Percentiles rank a stretch among this genome's conserved stretches.
These are phyloP conservation scores for Trachythela sp. DNA, from an alignment of 64 coral and sea anemone genomes.

Conservation along the genomic window DNA sequence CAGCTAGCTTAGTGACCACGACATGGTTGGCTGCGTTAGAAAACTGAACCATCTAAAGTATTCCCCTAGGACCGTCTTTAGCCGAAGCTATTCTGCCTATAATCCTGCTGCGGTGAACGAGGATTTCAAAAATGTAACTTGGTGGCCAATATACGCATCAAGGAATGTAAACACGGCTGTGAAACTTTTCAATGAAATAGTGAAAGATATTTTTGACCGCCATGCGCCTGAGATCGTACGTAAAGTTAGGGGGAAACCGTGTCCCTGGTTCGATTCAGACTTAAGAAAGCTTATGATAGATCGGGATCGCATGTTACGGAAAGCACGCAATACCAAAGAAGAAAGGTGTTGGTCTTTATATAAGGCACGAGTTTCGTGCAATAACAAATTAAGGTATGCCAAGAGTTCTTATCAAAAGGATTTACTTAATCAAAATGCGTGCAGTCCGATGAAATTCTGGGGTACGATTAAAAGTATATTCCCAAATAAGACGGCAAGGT, in stretches of 20 bases:
- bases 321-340: neutral
- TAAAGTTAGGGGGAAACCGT: neutral
- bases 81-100: neutral
- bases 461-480: neutral
- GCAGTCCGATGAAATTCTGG: neutral
- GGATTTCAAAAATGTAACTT: neutral
- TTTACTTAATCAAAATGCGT: neutral
- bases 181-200: neutral
- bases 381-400: neutral
- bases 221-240: neutral
- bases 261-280: neutral
- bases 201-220: neutral
- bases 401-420: neutral
- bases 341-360: neutral
- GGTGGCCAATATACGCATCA: neutral
- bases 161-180: neutral
- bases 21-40: constrained; percentile 15
- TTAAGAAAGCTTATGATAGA: neutral
- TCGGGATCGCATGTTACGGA: neutral
- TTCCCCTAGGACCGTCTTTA: neutral
- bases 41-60: constrained; percentile 36
- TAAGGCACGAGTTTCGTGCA: neutral
- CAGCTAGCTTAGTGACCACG: constrained; percentile 33
- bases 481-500: neutral
- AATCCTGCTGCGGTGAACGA: neutral